Base-by-base conservation (phyloP, 2,888 invertebrate species). In the Chymomyza caudatula region DNA sequence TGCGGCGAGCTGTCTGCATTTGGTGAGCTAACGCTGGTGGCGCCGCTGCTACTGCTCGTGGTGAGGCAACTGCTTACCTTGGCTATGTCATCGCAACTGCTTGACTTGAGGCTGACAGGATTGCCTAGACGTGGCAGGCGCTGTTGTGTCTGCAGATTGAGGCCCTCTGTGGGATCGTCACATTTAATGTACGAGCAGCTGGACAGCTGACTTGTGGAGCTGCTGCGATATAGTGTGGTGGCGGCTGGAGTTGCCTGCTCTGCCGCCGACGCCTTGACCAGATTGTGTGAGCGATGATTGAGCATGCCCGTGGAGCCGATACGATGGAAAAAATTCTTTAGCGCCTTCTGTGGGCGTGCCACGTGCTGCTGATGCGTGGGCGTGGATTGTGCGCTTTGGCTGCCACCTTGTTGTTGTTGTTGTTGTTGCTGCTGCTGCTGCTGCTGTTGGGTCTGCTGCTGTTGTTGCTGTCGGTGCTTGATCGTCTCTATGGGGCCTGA, bases 241-340 rank as follows among this genome's bases (percentile, higher is more conserved):
- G 69, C 65, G 0, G 80, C 66, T 13, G 78, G 72, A 5, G 70
- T 60, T 29, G 82, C 73, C 71, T 78, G 76, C 61, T 82, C 74
- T n/a, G 88, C 88, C 42, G 89, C 90, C 17, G 89, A 85, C 3
- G 88, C 88, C 65, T 90, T 88, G 0, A 88, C 75, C 25, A 89
- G 78, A 73, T 89, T 90, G 71, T 90, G 89, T 6, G 90, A 90
- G 62, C 89, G 89, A 69, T 90, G 89, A 88, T 94, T 94, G 60
- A 94, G 89, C 94, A 94, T 94, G 68, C 95, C 94, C 3, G 95
- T 94, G 2, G 95, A 95, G 17, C 95, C 95, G 92, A 95, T 94
- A 74, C 95, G 92, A 82, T 94, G 93, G 81, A 95, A 95, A 85
- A 95, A 94, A 44, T 94, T 93, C 89, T 93, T 94, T 62, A 95